phyloP scores from a whole-genome alignment of 1,140 invertebrate species.

The Venustaconcha ellipsiformis region DNA sequence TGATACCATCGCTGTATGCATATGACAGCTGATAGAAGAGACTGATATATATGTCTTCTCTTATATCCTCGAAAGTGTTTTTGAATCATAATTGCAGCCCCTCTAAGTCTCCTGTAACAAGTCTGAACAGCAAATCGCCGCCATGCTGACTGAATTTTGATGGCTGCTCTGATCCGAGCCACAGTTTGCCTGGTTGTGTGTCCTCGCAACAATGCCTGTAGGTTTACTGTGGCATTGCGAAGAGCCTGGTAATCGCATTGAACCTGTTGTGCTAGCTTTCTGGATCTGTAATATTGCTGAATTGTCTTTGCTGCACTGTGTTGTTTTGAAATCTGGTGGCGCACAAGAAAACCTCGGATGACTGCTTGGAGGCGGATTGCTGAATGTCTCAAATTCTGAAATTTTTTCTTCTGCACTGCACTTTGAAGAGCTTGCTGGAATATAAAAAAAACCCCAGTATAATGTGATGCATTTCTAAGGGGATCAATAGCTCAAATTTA shows the following conservation, averaged over 20 bases:
- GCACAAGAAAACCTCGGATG: conserved; percentile 12
- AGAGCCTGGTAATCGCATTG: not conserved
- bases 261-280: conserved; percentile 8
- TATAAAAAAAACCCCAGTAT: no score
- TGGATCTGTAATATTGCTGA: conserved; percentile 34
- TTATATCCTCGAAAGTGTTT: conserved; percentile 26
- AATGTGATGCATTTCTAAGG: no score
- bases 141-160: conserved; percentile 14
- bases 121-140: conserved; percentile 4
- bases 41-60: not conserved
- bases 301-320: conserved; percentile 22
- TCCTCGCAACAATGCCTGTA: conserved; percentile 26
- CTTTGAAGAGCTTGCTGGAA: no score
- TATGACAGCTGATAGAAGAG: not conserved
- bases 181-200: no score
- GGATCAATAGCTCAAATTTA: no score
- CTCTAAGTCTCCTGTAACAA: conserved; percentile 3
- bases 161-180: not conserved
- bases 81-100: conserved; percentile 49
- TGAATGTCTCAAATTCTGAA: conserved; percentile 8
- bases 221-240: conserved; percentile 8
- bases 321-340: not conserved
- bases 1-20: conserved; percentile 7
- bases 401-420: not conserved
- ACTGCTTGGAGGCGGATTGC: conserved; percentile 26